Evolutionary conservation across 1,140 invertebrate genomes (phyloP), one percentile per base, ranked within the genome.

Genomic region (Caenorhabditis brenneri): DNA sequence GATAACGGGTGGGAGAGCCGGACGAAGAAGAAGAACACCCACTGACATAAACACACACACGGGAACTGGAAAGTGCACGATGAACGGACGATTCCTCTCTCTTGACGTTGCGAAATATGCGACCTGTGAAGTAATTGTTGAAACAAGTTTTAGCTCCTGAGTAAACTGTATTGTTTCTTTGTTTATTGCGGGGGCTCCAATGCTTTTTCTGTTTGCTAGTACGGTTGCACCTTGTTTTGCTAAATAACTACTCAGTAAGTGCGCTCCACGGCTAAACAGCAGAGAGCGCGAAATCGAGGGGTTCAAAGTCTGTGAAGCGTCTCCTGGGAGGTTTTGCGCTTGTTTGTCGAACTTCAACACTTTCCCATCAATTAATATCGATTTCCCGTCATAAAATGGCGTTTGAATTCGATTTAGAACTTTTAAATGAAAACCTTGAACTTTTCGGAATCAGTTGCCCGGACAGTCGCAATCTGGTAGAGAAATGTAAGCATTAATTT

Each of bases 91-190:
- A 15, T 27, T n/a, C n/a, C n/a, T n/a, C n/a, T 15, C 15, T 27
- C 53, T 65, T 65, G 58, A 33, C 29, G 58, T 39, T 65, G 33
- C 31, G 31, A 65, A 39, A 36, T 9, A 27, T 36, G 29, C 12
- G 10, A 29, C 58, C 31, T 65, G 58, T 65, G 31, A 39, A 65
- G 58, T 39, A 36, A 51, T 16, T 22, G 5, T 16, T 4, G n/a
- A 65, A 65, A 65, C 58, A 33, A 33, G 58, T 65, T 65, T 65
- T 36, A 29, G 9, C 16, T 19, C 31, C 24, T 24, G 53, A 55
- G 58, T 39, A 65, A 65, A 65, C 58, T 65, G 19, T 55, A 36
- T 65, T 65, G 58, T 65, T 65, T 74, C 65, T 39, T 74, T 74
- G n/a, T 74, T 74, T 74, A 42, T 24, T 74, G 65, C 31, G 60